phyloP scores from a whole-genome alignment of 2,888 invertebrate genomes.

The Melieria picta region DNA sequence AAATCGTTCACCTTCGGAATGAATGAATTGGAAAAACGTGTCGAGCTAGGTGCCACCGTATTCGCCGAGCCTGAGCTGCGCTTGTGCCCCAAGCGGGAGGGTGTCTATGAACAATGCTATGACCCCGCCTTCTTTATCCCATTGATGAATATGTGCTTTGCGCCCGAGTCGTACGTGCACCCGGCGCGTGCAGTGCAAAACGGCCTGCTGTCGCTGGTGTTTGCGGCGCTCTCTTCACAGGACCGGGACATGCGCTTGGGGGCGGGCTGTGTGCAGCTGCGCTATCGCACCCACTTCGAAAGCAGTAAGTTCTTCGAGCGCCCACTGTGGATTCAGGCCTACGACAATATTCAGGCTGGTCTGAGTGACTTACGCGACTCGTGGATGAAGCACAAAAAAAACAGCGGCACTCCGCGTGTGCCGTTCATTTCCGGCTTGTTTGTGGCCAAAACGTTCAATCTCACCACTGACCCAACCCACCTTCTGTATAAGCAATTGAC shows the following conservation, averaged over 20 bases:
- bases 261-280: constrained; percentile 78
- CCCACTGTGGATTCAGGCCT: constrained; percentile 63
- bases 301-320: constrained; percentile 69
- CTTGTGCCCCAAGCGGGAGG: constrained; percentile 57
- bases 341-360: constrained; percentile 63
- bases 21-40: constrained; percentile 55
- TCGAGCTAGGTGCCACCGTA: constrained; percentile 51
- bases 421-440: constrained; percentile 61
- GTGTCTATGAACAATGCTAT: constrained; percentile 70
- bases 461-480: constrained; percentile 79
- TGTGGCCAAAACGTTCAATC: constrained; percentile 67
- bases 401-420: constrained; percentile 62
- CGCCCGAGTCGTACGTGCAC: constrained; percentile 79
- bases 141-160: constrained; percentile 77
- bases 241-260: constrained; percentile 75
- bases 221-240: constrained; percentile 77
- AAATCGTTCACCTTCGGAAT: constrained; percentile 50
- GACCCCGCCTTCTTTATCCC: constrained; percentile 87
- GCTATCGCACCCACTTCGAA: constrained; percentile 80
- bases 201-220: constrained; percentile 76
- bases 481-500: constrained; percentile 82
- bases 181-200: constrained; percentile 76
- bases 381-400: constrained; percentile 62
- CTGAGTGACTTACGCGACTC: constrained; percentile 53
- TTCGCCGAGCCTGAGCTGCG: constrained; percentile 52